Percentiles rank a stretch among this genome's conserved stretches.
Conservation (phyloP, 2,797 vertebrate species). For the Hyperoplus lanceolatus region DNA sequence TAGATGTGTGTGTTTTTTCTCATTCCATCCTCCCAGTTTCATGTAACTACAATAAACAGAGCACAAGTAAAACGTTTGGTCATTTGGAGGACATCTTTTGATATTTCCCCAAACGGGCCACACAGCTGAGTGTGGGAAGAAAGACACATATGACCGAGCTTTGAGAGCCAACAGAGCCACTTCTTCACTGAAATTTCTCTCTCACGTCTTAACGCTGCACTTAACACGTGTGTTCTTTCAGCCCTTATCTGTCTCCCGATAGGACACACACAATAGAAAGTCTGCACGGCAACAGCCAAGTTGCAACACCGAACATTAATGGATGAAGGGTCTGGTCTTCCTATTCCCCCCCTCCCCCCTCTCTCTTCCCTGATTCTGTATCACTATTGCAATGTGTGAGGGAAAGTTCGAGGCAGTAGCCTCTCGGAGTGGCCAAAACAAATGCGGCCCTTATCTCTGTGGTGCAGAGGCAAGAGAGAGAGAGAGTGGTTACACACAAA, state of each 20-base stretch:
- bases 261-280: conserved; percentile 34
- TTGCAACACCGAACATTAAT: conserved; percentile 14
- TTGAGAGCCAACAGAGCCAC: conserved; percentile 18
- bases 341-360: conserved; percentile 30
- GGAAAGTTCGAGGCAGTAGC: conserved; percentile 42
- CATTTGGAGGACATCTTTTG: conserved; percentile 19
- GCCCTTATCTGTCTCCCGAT: conserved; percentile 27
- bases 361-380: conserved; percentile 35
- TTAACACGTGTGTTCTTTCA: neutral
- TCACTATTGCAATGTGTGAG: conserved; percentile 61
- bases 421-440: conserved; percentile 68
- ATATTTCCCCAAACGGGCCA: conserved; percentile 41
- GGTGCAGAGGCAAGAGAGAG: conserved; percentile 64
- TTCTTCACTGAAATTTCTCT: conserved; percentile 40
- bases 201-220: conserved; percentile 30
- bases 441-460: conserved; percentile 73
- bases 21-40: neutral
- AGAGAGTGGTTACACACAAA: conserved; percentile 44
- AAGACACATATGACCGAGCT: conserved; percentile 28
- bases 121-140: conserved; percentile 36
- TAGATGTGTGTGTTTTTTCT: neutral
- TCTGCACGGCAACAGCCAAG: conserved; percentile 30
- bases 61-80: conserved; percentile 8
- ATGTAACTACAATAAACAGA: conserved; percentile 13
- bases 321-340: conserved; percentile 29